These are phyloP conservation scores for Melanerpes aurifrons DNA, from an alignment of 2,113 vertebrate species.

Conservation along the genomic window DNA sequence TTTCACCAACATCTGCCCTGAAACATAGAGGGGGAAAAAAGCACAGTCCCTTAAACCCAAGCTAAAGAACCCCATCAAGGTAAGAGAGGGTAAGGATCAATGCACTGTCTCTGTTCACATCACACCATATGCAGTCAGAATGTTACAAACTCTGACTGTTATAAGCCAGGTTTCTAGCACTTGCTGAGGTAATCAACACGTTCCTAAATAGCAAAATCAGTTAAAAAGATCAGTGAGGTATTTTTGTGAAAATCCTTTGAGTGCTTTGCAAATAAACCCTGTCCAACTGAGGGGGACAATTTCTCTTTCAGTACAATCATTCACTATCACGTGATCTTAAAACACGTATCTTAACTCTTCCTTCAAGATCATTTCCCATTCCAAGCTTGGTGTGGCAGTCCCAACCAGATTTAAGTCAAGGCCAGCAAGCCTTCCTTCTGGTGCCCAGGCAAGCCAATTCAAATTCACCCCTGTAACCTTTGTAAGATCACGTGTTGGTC, in stretches of 20 bases:
- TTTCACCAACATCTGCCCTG: conserved; percentile 80
- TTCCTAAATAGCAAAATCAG: background rate
- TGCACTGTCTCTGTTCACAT: background rate
- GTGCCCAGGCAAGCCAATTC: background rate
- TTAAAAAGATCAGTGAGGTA: background rate
- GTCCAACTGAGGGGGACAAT: background rate
- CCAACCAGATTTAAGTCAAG: background rate
- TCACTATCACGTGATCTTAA: background rate
- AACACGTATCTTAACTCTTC: background rate
- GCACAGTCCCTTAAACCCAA: background rate
- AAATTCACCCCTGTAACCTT: background rate
- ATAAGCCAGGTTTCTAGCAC: background rate
- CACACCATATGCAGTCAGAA: background rate
- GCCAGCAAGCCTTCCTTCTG: background rate
- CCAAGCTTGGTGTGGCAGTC: background rate
- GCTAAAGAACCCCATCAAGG: background rate
- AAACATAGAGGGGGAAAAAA: conserved; percentile 37
- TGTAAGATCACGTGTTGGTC: fast-evolving
- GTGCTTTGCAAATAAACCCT: background rate
- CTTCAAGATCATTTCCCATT: background rate
- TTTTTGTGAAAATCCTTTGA: background rate
- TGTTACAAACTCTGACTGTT: background rate
- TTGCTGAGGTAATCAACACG: background rate
- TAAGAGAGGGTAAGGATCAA: background rate
- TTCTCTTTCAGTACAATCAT: background rate